phyloP scores from a whole-genome alignment of 2,888 invertebrate genomes.

The Chorisops tibialis region DNA sequence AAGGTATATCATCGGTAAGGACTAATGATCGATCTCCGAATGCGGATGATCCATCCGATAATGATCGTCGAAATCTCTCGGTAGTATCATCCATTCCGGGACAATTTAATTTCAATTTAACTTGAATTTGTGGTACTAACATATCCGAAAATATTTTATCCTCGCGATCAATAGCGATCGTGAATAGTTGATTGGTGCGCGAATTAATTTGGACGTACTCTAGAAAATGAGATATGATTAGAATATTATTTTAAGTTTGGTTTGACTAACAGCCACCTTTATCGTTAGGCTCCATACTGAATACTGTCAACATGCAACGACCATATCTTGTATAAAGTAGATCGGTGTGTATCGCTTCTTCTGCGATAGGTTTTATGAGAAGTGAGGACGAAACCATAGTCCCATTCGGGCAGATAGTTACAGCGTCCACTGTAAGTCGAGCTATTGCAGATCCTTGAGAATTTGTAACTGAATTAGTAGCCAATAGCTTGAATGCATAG shows the following conservation, averaged over 20 bases:
- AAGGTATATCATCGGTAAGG: constrained; percentile 36
- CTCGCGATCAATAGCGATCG: constrained; percentile 39
- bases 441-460: constrained; percentile 30
- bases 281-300: constrained; percentile 36
- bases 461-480: constrained; percentile 32
- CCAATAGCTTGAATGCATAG: constrained; percentile 37
- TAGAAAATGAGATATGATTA: constrained; percentile 29
- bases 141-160: constrained; percentile 35
- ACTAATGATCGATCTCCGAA: constrained; percentile 23
- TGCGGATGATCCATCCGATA: neutral
- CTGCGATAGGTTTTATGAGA: constrained; percentile 38
- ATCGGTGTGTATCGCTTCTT: constrained; percentile 36
- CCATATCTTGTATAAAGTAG: constrained; percentile 35
- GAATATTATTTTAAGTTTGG: neutral
- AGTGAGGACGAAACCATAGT: constrained; percentile 36
- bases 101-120: constrained; percentile 37
- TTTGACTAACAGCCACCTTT: constrained; percentile 34
- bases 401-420: constrained; percentile 35
- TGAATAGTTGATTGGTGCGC: constrained; percentile 36
- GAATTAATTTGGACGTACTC: constrained; percentile 38
- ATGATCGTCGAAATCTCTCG: neutral
- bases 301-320: constrained; percentile 37
- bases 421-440: constrained; percentile 34
- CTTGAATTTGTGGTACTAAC: constrained; percentile 37
- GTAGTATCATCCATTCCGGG: neutral